Percentiles rank a stretch among this genome's conserved stretches.
phyloP scores from a whole-genome alignment of 1,140 invertebrate genomes.

The Atta colombica region DNA sequence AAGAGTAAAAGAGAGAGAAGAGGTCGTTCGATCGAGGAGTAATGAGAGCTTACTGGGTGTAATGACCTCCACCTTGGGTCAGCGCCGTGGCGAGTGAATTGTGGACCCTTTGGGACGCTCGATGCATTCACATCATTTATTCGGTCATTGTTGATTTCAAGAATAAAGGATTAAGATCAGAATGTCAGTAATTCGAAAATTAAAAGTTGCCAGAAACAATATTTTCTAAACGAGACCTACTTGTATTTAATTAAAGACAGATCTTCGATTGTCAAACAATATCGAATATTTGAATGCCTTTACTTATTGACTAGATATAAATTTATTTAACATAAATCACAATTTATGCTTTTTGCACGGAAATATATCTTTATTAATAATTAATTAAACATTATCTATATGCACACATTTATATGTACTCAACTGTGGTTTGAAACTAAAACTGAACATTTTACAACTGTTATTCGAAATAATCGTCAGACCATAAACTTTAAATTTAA shows the following conservation, averaged over 20 bases:
- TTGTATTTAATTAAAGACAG: neutral
- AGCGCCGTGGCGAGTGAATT: conserved; percentile 69
- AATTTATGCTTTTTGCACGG: neutral
- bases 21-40: conserved; percentile 69
- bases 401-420: neutral
- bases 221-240: neutral
- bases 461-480: neutral
- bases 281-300: neutral
- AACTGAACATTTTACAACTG: neutral
- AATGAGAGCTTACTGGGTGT: conserved; percentile 76
- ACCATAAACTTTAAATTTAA: neutral
- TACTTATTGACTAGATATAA: neutral
- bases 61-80: conserved; percentile 79
- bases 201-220: neutral
- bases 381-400: neutral
- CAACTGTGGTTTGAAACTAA: neutral
- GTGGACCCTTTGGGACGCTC: conserved; percentile 50
- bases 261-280: neutral
- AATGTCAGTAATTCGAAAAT: neutral
- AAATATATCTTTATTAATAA: conserved; percentile 10
- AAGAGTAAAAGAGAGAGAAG: neutral
- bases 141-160: neutral
- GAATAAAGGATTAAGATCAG: neutral
- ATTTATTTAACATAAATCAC: neutral
- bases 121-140: conserved; percentile 12